Evolutionary conservation across 2,888 invertebrate species (phyloP).

Genomic region (Plebejus anna): DNA sequence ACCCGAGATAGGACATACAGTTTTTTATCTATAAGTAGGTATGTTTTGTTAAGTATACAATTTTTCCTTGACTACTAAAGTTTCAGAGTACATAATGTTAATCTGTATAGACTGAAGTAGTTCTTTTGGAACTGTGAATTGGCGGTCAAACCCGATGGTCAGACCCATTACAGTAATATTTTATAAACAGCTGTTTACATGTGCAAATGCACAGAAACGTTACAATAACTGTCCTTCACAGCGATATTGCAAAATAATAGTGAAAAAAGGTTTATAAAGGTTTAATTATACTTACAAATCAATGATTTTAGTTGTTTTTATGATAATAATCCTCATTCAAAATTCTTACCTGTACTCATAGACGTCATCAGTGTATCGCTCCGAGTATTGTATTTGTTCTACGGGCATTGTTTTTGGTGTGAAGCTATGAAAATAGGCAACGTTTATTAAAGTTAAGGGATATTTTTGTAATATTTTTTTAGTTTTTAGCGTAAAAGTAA

Average conservation of each 20-base stretch:
- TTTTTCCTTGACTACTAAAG: no score
- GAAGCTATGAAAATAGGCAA: background rate
- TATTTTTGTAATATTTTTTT: background rate
- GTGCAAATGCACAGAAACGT: background rate
- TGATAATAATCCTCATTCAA: background rate
- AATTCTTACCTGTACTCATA: slow-evolving; percentile 90
- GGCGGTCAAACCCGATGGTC: no score
- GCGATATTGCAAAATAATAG: background rate
- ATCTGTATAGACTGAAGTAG: no score
- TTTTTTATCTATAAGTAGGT: no score
- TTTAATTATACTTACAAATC: background rate
- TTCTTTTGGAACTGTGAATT: no score
- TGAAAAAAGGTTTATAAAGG: background rate
- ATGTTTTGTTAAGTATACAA: no score
- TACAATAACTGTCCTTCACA: background rate
- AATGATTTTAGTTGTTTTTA: background rate
- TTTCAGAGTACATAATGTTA: background rate
- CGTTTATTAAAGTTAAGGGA: background rate
- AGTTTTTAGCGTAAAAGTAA: background rate
- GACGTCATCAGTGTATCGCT: slow-evolving; percentile 91
- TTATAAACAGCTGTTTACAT: background rate
- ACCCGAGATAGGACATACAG: no score
- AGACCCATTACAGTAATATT: background rate
- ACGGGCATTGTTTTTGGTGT: slow-evolving; percentile 78
- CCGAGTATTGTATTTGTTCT: slow-evolving; percentile 94